A percentile compares a stretch with the other conserved stretches of the same genome.
These are phyloP conservation scores for Hoplostethus atlanticus DNA, from an alignment of 2,797 vertebrate species.

Conservation along the genomic window DNA sequence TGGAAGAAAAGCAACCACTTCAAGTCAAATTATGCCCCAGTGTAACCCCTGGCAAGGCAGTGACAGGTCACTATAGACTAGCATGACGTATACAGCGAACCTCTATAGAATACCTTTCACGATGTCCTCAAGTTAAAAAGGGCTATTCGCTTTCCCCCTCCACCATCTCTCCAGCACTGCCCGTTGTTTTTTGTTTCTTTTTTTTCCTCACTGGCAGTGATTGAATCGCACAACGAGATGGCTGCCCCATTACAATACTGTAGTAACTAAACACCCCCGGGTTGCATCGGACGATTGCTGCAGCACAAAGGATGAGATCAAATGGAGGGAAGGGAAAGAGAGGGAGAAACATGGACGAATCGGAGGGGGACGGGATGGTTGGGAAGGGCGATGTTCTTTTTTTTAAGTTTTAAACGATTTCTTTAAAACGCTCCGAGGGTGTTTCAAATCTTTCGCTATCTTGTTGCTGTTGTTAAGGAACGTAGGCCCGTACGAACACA, in stretches of 20 bases:
- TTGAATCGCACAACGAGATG: neutral
- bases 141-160: constrained; percentile 14
- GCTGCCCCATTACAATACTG: constrained; percentile 1
- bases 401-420: neutral
- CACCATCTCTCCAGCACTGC: constrained; percentile 18
- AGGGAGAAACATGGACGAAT: neutral
- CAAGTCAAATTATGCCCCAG: constrained; percentile 16
- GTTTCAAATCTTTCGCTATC: neutral
- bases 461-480: neutral
- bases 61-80: constrained; percentile 30
- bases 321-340: neutral
- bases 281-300: neutral
- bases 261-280: constrained; percentile 4
- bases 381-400: neutral
- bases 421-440: neutral
- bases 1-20: constrained; percentile 14
- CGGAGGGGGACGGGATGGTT: neutral
- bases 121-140: constrained; percentile 22
- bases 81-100: constrained; percentile 8
- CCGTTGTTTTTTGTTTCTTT: constrained; percentile 30
- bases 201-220: neutral
- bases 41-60: constrained; percentile 6
- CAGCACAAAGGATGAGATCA: constrained; percentile 16
- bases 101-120: constrained; percentile 19
- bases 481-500: no score